A percentile compares a stretch with the other conserved stretches of the same genome.
Conservation (phyloP, 2,888 invertebrate genomes). For the Esperia sulphurella region DNA sequence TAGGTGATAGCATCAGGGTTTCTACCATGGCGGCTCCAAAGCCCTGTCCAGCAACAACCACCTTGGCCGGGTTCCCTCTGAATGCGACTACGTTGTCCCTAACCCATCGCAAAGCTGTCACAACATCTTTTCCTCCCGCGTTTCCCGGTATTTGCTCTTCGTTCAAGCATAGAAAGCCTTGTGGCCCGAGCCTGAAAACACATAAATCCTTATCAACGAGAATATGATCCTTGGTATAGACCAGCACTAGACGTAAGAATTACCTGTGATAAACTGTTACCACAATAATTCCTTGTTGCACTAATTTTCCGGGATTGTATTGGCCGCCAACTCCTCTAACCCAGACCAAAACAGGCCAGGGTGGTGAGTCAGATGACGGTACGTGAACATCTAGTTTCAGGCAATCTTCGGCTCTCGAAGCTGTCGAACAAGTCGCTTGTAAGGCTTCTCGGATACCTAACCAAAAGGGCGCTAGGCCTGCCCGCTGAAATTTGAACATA, state of each 20-base stretch:
- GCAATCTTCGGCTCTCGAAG: slow-evolving; percentile 77
- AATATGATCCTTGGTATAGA: background rate
- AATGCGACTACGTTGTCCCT: slow-evolving; percentile 67
- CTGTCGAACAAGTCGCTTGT: slow-evolving; percentile 35
- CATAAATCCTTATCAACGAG: background rate
- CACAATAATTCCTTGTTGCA: slow-evolving; percentile 48
- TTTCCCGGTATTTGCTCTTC: slow-evolving; percentile 61
- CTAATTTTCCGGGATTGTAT: slow-evolving; percentile 46
- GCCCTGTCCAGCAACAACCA: slow-evolving; percentile 58
- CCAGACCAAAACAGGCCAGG: slow-evolving; percentile 62
- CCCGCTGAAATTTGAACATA: slow-evolving; percentile 33
- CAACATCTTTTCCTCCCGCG: slow-evolving; percentile 58
- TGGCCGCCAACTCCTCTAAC: slow-evolving; percentile 43
- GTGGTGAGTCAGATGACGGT: slow-evolving; percentile 53
- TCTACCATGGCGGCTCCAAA: slow-evolving; percentile 65
- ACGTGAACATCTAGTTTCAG: slow-evolving; percentile 82
- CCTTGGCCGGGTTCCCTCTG: slow-evolving; percentile 54
- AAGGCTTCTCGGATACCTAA: slow-evolving; percentile 40
- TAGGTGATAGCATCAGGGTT: slow-evolving; percentile 43
- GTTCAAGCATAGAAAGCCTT: slow-evolving; percentile 56
- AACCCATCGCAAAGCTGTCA: slow-evolving; percentile 60
- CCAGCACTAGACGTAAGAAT: background rate
- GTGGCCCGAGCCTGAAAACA: slow-evolving; percentile 47
- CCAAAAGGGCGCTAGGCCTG: slow-evolving; percentile 59
- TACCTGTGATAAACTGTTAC: slow-evolving; percentile 61